phyloP scores from a whole-genome alignment of 2,888 invertebrate genomes.

The Drosophila suboccidentalis region DNA sequence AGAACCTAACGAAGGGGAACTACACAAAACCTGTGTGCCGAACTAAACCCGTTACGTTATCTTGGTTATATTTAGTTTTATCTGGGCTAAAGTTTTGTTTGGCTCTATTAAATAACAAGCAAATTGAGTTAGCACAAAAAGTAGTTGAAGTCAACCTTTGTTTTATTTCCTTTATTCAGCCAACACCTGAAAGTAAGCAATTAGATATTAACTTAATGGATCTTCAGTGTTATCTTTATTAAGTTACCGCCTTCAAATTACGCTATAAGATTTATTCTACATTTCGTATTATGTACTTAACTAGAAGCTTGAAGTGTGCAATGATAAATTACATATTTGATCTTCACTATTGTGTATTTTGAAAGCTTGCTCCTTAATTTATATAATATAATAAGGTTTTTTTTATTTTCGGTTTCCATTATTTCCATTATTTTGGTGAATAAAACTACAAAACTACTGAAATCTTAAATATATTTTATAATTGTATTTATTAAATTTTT shows the following conservation, averaged over 20 bases:
- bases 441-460: too few relatives aligned
- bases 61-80: conserved; percentile 43
- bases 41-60: conserved; percentile 14
- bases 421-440: too few relatives aligned
- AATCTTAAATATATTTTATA: too few relatives aligned
- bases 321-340: too few relatives aligned
- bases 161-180: too few relatives aligned
- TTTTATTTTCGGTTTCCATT: too few relatives aligned
- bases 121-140: conserved; percentile 13
- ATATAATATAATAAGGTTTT: too few relatives aligned
- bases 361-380: too few relatives aligned
- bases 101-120: conserved; percentile 45
- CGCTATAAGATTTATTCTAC: not conserved
- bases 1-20: not conserved
- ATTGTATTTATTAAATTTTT: too few relatives aligned
- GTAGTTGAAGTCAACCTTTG: not conserved
- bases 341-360: too few relatives aligned
- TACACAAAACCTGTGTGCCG: conserved; percentile 16
- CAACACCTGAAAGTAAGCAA: not conserved
- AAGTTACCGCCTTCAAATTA: not conserved
- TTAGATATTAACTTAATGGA: not conserved
- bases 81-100: conserved; percentile 56
- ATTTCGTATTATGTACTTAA: too few relatives aligned
- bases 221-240: not conserved
- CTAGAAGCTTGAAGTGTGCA: too few relatives aligned